Percentiles rank a stretch among this genome's conserved stretches.
Conservation (phyloP, 1,140 invertebrate genomes). For the Drosophila subobscura region DNA sequence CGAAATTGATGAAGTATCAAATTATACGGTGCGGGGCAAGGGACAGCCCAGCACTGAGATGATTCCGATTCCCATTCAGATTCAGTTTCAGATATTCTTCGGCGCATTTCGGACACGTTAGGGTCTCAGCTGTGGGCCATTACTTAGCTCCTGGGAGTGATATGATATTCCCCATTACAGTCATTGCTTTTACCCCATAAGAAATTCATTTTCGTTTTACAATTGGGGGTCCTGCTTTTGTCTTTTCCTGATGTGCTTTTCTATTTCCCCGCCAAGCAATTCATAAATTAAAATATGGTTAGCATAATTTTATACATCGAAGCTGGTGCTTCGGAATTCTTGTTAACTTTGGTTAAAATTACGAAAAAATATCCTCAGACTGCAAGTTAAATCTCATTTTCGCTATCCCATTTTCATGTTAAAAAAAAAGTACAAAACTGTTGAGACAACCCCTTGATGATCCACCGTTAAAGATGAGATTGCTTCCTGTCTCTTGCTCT, state of each 20-base stretch:
- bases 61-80: slow-evolving; percentile 42
- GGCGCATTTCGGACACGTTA: slow-evolving; percentile 61
- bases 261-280: too few species aligned
- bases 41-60: slow-evolving; percentile 15
- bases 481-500: slow-evolving; percentile 18
- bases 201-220: slow-evolving; percentile 27
- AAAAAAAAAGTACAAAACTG: slow-evolving; percentile 16
- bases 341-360: too few species aligned
- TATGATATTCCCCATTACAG: slow-evolving; percentile 12
- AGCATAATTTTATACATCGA: too few species aligned
- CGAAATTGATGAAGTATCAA: slow-evolving; percentile 71
- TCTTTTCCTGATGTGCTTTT: not conserved
- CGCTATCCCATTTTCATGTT: not conserved
- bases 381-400: not conserved
- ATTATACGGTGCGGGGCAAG: slow-evolving; percentile 56
- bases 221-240: slow-evolving; percentile 31
- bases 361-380: too few species aligned
- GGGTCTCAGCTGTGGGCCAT: slow-evolving; percentile 18
- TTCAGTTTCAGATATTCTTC: slow-evolving; percentile 9
- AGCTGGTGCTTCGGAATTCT: too few species aligned
- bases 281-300: too few species aligned
- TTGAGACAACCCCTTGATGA: slow-evolving; percentile 36
- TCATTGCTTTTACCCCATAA: slow-evolving; percentile 19
- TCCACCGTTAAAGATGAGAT: slow-evolving; percentile 32
- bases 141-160: slow-evolving; percentile 1